Conservation (phyloP, 1,140 invertebrate genomes). For the Zaprionus ornatus region DNA sequence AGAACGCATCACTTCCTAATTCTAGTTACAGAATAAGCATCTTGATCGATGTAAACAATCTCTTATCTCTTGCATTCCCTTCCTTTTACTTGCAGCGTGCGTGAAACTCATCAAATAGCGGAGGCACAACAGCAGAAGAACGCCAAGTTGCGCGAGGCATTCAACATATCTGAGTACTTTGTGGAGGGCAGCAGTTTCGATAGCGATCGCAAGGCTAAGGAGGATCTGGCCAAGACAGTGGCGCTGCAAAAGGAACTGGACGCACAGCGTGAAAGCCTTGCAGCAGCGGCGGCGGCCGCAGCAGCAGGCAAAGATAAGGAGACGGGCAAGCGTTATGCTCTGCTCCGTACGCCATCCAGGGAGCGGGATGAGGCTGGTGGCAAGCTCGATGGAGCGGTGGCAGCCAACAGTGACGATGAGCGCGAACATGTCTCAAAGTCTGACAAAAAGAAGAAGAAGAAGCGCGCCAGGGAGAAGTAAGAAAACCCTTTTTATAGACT, state of each 20-base stretch:
- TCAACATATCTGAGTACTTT: constrained; percentile 97
- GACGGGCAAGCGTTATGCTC: constrained; percentile 86
- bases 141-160: constrained; percentile 94
- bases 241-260: constrained; percentile 85
- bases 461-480: constrained; percentile 79
- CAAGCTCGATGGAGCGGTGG: constrained; percentile 19
- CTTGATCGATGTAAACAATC: not conserved
- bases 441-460: constrained; percentile 86
- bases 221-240: constrained; percentile 88
- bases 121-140: constrained; percentile 99
- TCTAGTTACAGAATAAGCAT: too few species aligned
- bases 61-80: not conserved
- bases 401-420: constrained; percentile 54
- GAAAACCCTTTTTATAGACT: not conserved
- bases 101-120: constrained; percentile 97
- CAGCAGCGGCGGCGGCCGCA: constrained; percentile 84
- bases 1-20: too few species aligned
- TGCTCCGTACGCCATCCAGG: constrained; percentile 87
- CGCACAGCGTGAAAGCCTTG: constrained; percentile 83
- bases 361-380: constrained; percentile 59
- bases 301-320: constrained; percentile 80
- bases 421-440: constrained; percentile 72
- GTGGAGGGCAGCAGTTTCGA: constrained; percentile 97
- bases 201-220: constrained; percentile 91
- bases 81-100: constrained; percentile 87